Base-by-base conservation (phyloP, 2,797 vertebrate species). In the Sebastes flavidus region DNA sequence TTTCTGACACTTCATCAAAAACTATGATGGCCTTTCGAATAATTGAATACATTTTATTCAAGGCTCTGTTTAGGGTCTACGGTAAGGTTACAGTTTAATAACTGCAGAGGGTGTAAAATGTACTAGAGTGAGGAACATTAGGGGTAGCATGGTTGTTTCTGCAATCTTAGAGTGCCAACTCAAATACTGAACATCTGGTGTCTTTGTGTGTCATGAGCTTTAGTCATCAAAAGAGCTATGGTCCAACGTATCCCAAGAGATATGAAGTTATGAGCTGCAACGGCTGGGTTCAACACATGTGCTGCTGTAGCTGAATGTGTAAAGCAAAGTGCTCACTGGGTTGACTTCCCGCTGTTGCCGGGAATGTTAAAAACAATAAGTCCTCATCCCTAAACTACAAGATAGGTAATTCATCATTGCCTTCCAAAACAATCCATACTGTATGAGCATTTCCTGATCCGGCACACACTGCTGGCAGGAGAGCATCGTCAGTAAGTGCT, bases 181-280 rank as follows among this genome's bases (percentile, higher is more conserved):
- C 54, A 90, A 90, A 92, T 69, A 91, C 46, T 9, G 25, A 87
- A 87, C 89, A 89, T 90, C 88, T 90, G 90, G 65, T 74, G 55
- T 84, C 77, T 78, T 56, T 27, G 18, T 84, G 83, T 82, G 69
- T 83, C 73, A 76, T 55, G 65, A 79, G 32, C 29, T 81, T 74
- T 65, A 77, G 85, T 85, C 80, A 87, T 90, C 75, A 87, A 71
- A 83, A 83, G 55, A 78, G 69, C 82, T 80, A 25, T 59, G 71
- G 66, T 65, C 66, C 77, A 65, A 69, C 46, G 4, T 11, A 20
- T 83, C 82, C 81, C 71, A 13, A 14, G 78, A 66, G 80, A 74
- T 65, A 12, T 27, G 13, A 59, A 56, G 71, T 76, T 65, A 80
- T 70, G 79, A 80, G 66, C 69, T 78, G 62, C 80, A 80, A 61